Evolutionary conservation across 2,888 invertebrate genomes (phyloP).

Genomic region (Nasonia oneida): DNA sequence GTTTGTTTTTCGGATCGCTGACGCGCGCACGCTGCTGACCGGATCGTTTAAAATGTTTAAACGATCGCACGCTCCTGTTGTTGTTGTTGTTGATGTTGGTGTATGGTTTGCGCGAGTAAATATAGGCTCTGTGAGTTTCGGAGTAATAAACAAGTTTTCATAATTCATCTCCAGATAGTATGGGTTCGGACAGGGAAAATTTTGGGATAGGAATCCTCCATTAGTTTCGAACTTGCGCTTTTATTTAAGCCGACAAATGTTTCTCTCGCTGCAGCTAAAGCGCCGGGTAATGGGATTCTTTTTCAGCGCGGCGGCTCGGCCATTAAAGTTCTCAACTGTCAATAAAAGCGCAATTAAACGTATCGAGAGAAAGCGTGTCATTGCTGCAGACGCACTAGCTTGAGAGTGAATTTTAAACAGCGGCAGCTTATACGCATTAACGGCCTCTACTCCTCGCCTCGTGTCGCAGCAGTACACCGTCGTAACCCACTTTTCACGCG

Average conservation of each 20-base stretch:
- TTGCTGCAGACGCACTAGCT: background rate
- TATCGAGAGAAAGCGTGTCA: constrained; percentile 12
- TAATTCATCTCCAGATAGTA: no score
- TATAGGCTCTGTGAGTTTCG: no score
- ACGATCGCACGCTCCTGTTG: background rate
- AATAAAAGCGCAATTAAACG: background rate
- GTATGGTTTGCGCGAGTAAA: no score
- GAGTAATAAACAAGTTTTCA: no score
- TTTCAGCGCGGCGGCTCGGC: background rate
- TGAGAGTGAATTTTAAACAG: constrained; percentile 20
- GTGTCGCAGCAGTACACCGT: background rate
- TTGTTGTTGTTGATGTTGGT: no score
- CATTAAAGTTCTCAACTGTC: background rate
- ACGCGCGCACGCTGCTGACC: background rate
- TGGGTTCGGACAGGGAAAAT: background rate
- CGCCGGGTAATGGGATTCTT: constrained; percentile 14
- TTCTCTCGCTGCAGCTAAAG: background rate
- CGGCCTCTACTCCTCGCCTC: background rate
- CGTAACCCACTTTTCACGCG: constrained; percentile 40
- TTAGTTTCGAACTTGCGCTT: background rate
- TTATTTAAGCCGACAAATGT: constrained; percentile 10
- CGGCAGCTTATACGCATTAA: constrained; percentile 29
- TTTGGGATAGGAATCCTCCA: background rate
- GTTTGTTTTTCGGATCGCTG: constrained; percentile 7
- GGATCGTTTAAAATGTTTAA: background rate